Percentiles rank a stretch among this genome's conserved stretches.
Conservation (phyloP, 2,797 vertebrate species). For the Pteropus rufus region DNA sequence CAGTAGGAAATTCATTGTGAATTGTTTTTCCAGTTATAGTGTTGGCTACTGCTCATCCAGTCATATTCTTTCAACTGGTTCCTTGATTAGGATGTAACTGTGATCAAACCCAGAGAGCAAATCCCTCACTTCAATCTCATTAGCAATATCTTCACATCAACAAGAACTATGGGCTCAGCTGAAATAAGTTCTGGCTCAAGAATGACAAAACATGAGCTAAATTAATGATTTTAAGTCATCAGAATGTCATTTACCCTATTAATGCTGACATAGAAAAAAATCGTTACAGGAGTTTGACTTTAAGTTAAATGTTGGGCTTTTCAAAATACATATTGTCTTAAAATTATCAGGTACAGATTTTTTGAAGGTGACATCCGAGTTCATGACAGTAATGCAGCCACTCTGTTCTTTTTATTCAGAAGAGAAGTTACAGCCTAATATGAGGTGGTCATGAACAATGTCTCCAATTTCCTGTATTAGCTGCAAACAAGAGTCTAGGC, state of each 20-base stretch:
- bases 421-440: conserved; percentile 50
- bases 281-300: background rate
- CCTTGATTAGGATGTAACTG: background rate
- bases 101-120: background rate
- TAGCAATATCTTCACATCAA: conserved; percentile 7
- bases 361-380: conserved; percentile 22
- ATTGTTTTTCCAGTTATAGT: background rate
- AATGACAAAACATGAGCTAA: background rate
- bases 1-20: background rate
- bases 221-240: background rate
- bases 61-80: background rate
- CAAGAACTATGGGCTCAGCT: background rate
- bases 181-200: background rate
- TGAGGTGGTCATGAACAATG: conserved; percentile 47
- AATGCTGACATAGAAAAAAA: background rate
- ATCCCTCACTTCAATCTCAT: background rate
- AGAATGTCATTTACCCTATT: background rate
- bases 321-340: conserved; percentile 24
- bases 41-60: background rate
- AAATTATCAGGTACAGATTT: conserved; percentile 10
- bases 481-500: conserved; percentile 56
- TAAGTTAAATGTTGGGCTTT: background rate
- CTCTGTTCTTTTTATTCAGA: conserved; percentile 21
- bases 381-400: background rate
- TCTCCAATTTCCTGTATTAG: conserved; percentile 39